Conservation (phyloP, 2,113 vertebrate species). For the Entelurus aequoreus region DNA sequence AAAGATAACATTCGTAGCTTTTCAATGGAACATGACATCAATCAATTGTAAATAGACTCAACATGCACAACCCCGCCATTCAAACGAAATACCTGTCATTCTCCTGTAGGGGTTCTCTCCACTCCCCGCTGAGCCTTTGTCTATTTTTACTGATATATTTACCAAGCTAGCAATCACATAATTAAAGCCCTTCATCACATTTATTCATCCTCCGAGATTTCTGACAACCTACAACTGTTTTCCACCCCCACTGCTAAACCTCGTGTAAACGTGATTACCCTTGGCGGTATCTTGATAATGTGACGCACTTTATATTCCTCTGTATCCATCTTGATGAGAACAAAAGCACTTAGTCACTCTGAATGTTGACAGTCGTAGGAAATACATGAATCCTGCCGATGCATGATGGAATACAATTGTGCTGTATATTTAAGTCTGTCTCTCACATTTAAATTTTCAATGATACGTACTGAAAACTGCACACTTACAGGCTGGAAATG, state of each 20-base stretch:
- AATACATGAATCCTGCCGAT: conserved; percentile 20
- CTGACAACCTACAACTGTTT: conserved; percentile 67
- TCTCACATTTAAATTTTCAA: conserved; percentile 18
- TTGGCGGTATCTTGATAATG: conserved; percentile 41
- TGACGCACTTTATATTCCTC: conserved; percentile 38
- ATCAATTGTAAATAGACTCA: conserved; percentile 30
- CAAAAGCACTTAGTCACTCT: conserved; percentile 23
- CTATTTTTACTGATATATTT: conserved; percentile 66
- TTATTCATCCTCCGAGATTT: conserved; percentile 64
- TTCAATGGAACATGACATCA: conserved; percentile 28
- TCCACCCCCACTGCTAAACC: conserved; percentile 58
- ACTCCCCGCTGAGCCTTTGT: conserved; percentile 51
- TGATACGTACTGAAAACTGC: conserved; percentile 36
- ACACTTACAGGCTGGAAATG: conserved; percentile 34
- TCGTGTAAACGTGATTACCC: conserved; percentile 58
- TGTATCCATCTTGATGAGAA: conserved; percentile 34
- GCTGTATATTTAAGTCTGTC: conserved; percentile 11
- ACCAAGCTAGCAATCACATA: conserved; percentile 68
- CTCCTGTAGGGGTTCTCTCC: conserved; percentile 58
- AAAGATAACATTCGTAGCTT: conserved; percentile 17
- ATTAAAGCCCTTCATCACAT: conserved; percentile 70
- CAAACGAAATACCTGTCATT: conserved; percentile 54
- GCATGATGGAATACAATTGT: conserved; percentile 1
- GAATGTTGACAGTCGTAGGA: conserved; percentile 24
- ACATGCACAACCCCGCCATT: conserved; percentile 22